phyloP scores from a whole-genome alignment of 2,113 vertebrate genomes.

The Ursus arctos region DNA sequence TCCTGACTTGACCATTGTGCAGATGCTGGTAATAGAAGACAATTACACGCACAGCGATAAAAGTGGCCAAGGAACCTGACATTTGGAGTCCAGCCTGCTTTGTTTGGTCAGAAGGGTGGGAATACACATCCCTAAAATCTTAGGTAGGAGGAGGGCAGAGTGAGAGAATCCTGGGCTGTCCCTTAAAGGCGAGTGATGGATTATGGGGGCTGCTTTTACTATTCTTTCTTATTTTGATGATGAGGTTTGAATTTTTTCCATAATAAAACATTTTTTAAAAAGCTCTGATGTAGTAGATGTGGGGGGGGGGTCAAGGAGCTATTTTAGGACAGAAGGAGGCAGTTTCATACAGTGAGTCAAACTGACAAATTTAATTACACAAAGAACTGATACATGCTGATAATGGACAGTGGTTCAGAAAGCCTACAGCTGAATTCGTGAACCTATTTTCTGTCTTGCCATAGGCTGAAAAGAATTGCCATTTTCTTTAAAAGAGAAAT shows the following conservation, averaged over 20 bases:
- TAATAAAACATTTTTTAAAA: not conserved
- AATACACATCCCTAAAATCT: too few species aligned
- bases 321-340: not conserved
- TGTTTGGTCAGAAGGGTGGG: not conserved
- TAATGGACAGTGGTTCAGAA: too few species aligned
- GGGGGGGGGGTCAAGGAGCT: not conserved
- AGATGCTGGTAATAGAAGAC: not conserved
- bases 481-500: not conserved
- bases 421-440: not conserved
- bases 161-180: not conserved
- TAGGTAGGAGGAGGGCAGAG: not conserved
- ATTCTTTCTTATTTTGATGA: not conserved
- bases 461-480: not conserved
- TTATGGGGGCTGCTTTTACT: not conserved
- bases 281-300: not conserved
- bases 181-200: too few species aligned
- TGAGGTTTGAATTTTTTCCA: not conserved
- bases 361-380: not conserved
- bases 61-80: not conserved
- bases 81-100: fast-evolving
- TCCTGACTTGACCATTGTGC: not conserved
- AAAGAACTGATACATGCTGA: not conserved
- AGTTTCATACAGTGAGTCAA: too few species aligned
- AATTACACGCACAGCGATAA: not conserved
- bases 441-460: not conserved